Percentiles rank a stretch among this genome's conserved stretches.
Conservation (phyloP, 2,113 vertebrate species). For the Neopipo cinnamomea region DNA sequence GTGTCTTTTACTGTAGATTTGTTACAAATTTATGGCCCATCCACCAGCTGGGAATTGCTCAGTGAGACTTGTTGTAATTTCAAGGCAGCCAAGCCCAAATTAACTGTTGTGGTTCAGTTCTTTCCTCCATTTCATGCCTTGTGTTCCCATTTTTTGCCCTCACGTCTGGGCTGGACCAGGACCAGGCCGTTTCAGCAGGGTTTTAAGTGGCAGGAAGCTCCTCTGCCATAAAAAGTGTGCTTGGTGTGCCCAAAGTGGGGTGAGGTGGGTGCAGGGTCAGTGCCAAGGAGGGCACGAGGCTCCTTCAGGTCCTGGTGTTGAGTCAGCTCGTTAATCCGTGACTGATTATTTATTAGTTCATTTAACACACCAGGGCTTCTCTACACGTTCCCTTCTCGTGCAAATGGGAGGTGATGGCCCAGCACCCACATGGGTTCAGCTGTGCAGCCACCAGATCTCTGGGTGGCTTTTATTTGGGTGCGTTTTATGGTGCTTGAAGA, state of each 20-base stretch:
- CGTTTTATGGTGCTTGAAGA: not conserved
- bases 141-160: not conserved
- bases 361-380: not conserved
- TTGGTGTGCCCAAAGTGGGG: not conserved
- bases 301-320: not conserved
- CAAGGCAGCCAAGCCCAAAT: not conserved
- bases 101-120: not conserved
- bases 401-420: not conserved
- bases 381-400: not conserved
- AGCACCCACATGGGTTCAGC: not conserved
- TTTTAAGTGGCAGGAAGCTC: not conserved
- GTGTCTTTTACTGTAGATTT: not conserved
- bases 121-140: not conserved
- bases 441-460: not conserved
- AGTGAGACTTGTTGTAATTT: not conserved
- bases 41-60: not conserved
- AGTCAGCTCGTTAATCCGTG: not conserved
- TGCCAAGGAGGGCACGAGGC: not conserved
- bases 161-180: not conserved
- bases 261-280: not conserved
- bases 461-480: not conserved
- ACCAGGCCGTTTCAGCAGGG: fast-evolving
- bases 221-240: not conserved
- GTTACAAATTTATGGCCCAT: not conserved
- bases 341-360: not conserved